Conservation (phyloP, 2,888 invertebrate genomes). For the Agrochola macilenta region DNA sequence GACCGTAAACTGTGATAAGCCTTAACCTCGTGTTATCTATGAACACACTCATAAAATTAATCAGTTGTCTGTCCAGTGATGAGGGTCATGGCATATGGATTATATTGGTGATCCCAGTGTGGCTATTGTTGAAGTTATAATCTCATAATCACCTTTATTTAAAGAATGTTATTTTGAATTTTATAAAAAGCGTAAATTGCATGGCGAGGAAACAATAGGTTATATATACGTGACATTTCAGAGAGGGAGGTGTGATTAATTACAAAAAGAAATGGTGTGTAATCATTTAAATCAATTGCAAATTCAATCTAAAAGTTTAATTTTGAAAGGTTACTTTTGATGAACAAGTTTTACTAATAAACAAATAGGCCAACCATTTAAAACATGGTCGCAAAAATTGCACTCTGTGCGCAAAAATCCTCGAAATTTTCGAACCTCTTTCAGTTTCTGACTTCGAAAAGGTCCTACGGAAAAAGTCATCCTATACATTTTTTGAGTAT, state of each 20-base stretch:
- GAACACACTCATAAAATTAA: slow-evolving; percentile 24
- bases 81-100: slow-evolving; percentile 37
- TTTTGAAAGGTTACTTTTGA: background rate
- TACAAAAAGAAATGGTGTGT: no score
- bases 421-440: background rate
- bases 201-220: background rate
- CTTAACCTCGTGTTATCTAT: slow-evolving; percentile 1
- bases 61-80: slow-evolving; percentile 10
- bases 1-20: slow-evolving; percentile 12
- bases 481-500: no score
- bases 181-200: background rate
- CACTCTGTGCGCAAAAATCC: no score
- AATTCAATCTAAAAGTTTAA: background rate
- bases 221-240: background rate
- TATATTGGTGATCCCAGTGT: slow-evolving; percentile 5
- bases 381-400: no score
- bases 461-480: no score
- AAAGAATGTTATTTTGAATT: background rate
- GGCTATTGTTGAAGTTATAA: slow-evolving; percentile 3
- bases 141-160: background rate
- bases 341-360: background rate
- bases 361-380: no score
- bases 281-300: no score
- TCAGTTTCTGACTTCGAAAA: background rate
- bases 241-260: background rate